Evolutionary conservation across 2,797 vertebrate genomes (phyloP).

Genomic region (Pangasius djambal): DNA sequence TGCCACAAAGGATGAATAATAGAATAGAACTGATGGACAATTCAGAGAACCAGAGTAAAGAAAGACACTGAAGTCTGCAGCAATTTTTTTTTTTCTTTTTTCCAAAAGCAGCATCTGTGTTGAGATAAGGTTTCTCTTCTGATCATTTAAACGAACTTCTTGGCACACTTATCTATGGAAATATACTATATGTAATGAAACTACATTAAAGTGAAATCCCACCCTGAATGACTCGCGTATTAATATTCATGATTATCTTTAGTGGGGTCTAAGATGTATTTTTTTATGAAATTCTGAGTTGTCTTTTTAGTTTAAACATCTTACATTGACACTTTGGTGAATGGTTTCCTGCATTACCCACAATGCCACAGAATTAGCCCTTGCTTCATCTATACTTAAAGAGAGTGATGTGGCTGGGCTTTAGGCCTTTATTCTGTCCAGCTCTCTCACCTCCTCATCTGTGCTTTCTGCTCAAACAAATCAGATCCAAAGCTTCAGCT

Average conservation of each 20-base stretch:
- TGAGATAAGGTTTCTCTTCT: not conserved
- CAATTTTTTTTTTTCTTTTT: not conserved
- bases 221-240: not conserved
- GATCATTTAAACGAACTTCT: not conserved
- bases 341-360: not conserved
- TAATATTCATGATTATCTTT: not conserved
- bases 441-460: not conserved
- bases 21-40: slow-evolving; percentile 12
- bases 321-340: not conserved
- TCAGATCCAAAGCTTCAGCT: not conserved
- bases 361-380: not conserved
- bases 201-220: not conserved
- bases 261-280: not conserved
- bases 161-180: not conserved
- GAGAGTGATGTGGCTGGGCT: not conserved
- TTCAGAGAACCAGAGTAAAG: not conserved
- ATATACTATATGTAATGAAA: not conserved
- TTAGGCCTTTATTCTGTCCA: not conserved
- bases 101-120: not conserved
- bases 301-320: not conserved
- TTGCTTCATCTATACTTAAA: not conserved
- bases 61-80: not conserved
- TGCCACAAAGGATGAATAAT: slow-evolving; percentile 1
- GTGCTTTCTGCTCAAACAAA: not conserved
- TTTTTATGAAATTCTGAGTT: not conserved